Percentiles rank a stretch among this genome's conserved stretches.
Evolutionary conservation across 2,888 invertebrate genomes (phyloP).

Genomic region (Orchesella flavescens): DNA sequence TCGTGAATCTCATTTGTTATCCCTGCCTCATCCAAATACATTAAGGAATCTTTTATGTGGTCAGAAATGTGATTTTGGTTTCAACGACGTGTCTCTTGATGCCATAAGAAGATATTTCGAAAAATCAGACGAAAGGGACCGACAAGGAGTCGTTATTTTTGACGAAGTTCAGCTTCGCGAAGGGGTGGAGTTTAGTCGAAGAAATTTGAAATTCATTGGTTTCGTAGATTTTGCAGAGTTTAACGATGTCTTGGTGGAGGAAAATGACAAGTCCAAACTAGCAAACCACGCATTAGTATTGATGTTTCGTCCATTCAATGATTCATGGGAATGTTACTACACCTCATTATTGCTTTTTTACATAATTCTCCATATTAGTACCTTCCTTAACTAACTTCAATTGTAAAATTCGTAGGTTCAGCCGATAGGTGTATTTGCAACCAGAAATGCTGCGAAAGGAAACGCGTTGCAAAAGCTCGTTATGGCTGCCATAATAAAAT

Average conservation of each 20-base stretch:
- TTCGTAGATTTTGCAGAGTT: conserved; percentile 44
- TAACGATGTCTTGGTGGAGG: not conserved
- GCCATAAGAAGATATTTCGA: conserved; percentile 26
- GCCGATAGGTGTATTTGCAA: conserved; percentile 61
- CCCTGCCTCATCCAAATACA: conserved; percentile 39
- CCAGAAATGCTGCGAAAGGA: conserved; percentile 52
- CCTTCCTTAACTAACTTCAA: not conserved
- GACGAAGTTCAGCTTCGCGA: conserved; percentile 54
- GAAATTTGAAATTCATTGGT: conserved; percentile 43
- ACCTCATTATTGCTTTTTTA: not conserved
- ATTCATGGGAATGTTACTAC: conserved; percentile 34
- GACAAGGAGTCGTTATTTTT: conserved; percentile 40
- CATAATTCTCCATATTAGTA: not conserved
- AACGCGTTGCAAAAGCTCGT: conserved; percentile 40
- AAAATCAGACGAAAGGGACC: conserved; percentile 18
- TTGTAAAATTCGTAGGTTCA: conserved; percentile 40
- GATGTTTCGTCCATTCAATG: conserved; percentile 50
- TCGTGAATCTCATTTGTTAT: conserved; percentile 34
- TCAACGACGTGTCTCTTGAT: conserved; percentile 28
- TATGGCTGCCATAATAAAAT: conserved; percentile 31
- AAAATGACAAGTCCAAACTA: conserved; percentile 6
- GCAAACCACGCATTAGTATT: conserved; percentile 63
- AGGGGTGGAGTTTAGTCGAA: conserved; percentile 30
- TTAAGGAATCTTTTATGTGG: conserved; percentile 33
- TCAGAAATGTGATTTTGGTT: conserved; percentile 47